Evolutionary conservation across 2,888 invertebrate species (phyloP).

Genomic region (Trypoxylon attenuatum): DNA sequence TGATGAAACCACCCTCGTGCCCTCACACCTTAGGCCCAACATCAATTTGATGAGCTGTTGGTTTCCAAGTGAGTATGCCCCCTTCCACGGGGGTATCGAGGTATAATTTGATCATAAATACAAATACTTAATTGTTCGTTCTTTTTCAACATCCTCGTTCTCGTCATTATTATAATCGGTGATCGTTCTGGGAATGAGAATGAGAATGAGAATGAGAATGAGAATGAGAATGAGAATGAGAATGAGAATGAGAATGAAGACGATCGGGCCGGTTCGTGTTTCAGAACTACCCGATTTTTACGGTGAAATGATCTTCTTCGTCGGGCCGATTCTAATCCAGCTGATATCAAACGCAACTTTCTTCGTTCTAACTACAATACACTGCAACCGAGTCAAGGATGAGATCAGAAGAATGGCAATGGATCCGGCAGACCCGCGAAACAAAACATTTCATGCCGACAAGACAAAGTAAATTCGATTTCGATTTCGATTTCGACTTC

Average conservation of each 20-base stretch:
- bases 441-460: slow-evolving; percentile 80
- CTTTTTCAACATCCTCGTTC: background rate
- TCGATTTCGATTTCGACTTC: background rate
- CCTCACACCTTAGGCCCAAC: slow-evolving; percentile 76
- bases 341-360: slow-evolving; percentile 81
- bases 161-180: background rate
- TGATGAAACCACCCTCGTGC: slow-evolving; percentile 76
- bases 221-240: no score
- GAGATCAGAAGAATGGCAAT: slow-evolving; percentile 82
- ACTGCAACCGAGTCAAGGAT: slow-evolving; percentile 84
- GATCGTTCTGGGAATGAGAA: no score
- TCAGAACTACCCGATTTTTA: slow-evolving; percentile 21
- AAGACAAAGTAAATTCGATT: slow-evolving; percentile 79
- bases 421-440: slow-evolving; percentile 78
- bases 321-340: slow-evolving; percentile 80
- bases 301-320: slow-evolving; percentile 78
- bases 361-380: slow-evolving; percentile 82
- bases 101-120: background rate
- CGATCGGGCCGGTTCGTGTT: slow-evolving; percentile 1
- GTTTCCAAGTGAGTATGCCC: slow-evolving; percentile 78
- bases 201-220: no score
- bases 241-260: no score
- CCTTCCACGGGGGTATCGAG: background rate
- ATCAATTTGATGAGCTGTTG: slow-evolving; percentile 81
- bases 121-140: background rate